A percentile compares a stretch with the other conserved stretches of the same genome.
phyloP scores from a whole-genome alignment of 2,797 vertebrate genomes.

The Prunella strophiata region DNA sequence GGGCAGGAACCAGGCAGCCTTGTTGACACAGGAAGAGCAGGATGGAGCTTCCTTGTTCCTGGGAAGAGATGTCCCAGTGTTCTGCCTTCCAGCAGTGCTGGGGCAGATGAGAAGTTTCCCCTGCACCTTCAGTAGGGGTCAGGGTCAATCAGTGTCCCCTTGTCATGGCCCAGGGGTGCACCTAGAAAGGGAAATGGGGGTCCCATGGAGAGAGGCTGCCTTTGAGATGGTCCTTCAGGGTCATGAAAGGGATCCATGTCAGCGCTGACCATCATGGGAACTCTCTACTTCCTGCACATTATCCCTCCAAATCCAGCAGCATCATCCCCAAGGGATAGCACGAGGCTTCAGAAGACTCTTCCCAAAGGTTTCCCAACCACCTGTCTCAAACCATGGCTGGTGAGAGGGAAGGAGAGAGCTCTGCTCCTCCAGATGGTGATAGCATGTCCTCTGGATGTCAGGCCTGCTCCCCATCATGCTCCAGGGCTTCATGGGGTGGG shows the following conservation, averaged over 20 bases:
- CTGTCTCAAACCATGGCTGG: rapidly evolving
- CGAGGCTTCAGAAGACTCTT: not conserved
- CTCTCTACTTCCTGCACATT: not conserved
- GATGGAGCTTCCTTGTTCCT: not conserved
- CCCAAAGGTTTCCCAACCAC: not conserved
- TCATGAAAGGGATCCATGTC: rapidly evolving
- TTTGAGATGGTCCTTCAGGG: not conserved
- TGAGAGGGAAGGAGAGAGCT: rapidly evolving
- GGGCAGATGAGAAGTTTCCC: not conserved
- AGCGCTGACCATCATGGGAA: rapidly evolving
- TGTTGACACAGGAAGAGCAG: not conserved
- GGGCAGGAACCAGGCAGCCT: not conserved
- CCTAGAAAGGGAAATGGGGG: not conserved
- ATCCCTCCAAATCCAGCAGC: not conserved
- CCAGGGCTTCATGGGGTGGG: not conserved
- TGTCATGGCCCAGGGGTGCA: too few species aligned
- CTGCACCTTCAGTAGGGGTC: not conserved
- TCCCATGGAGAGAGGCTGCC: not conserved
- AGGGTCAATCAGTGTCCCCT: not conserved
- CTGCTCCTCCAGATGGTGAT: not conserved
- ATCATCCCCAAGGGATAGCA: not conserved
- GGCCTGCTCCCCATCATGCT: rapidly evolving
- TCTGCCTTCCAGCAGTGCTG: not conserved
- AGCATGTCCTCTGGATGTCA: not conserved
- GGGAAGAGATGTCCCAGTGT: not conserved